A percentile compares a stretch with the other conserved stretches of the same genome.
Conservation (phyloP, 2,113 vertebrate genomes). For the Cariama cristata region DNA sequence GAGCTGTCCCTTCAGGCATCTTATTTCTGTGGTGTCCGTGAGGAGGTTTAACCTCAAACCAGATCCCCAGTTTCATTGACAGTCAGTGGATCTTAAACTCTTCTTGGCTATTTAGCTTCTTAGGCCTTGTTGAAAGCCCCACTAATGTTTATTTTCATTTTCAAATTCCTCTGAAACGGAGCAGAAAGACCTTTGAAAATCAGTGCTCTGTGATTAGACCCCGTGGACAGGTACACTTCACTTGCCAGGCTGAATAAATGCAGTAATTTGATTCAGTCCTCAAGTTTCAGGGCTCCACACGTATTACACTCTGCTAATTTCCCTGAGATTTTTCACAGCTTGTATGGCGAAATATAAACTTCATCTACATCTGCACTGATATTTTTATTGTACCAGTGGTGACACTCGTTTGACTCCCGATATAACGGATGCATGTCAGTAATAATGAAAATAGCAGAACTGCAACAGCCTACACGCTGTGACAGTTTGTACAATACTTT, state of each 20-base stretch:
- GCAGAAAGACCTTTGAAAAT: neutral
- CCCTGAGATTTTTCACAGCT: neutral
- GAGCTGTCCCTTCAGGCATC: neutral
- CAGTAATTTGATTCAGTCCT: neutral
- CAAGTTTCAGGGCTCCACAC: neutral
- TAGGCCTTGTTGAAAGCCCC: neutral
- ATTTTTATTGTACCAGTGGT: neutral
- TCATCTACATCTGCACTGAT: neutral
- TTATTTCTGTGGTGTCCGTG: neutral
- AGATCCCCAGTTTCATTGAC: neutral
- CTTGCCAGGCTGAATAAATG: neutral
- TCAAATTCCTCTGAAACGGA: neutral
- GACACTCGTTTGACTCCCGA: neutral
- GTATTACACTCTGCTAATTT: neutral
- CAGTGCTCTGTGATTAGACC: neutral
- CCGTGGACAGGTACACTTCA: neutral
- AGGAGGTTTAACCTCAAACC: neutral
- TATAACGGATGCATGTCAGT: neutral
- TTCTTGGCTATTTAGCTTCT: neutral
- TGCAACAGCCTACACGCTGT: neutral
- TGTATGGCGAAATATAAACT: neutral
- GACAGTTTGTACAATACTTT: neutral
- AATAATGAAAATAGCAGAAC: constrained; percentile 33
- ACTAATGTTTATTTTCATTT: neutral
- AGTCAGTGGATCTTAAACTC: neutral